phyloP scores from a whole-genome alignment of 2,797 vertebrate species.

The Lindbergichthys nudifrons region DNA sequence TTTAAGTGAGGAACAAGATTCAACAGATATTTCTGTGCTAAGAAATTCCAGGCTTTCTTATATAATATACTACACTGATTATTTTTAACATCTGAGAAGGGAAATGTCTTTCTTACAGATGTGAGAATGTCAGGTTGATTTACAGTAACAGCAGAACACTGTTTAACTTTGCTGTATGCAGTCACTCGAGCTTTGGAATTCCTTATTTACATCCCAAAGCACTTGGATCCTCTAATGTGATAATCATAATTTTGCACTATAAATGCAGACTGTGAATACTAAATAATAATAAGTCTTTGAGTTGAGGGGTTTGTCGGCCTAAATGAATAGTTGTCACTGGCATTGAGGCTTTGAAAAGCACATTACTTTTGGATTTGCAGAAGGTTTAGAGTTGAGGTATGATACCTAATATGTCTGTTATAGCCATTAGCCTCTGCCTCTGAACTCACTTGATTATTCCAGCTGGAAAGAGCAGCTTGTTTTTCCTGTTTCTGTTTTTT shows the following conservation, averaged over 20 bases:
- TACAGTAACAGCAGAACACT: neutral
- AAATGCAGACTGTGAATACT: neutral
- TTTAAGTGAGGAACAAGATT: no score
- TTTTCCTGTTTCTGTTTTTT: slow-evolving; percentile 9
- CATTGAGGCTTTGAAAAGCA: neutral
- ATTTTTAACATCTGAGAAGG: neutral
- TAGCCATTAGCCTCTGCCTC: slow-evolving; percentile 43
- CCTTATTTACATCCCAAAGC: slow-evolving; percentile 15
- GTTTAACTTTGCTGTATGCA: slow-evolving; percentile 11
- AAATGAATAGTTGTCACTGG: neutral
- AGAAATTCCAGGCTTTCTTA: no score
- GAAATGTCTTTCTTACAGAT: neutral
- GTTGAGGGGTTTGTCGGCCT: neutral
- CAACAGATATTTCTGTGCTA: no score
- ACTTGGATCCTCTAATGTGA: slow-evolving; percentile 6
- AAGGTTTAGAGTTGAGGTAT: neutral
- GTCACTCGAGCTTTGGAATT: neutral
- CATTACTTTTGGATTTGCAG: neutral
- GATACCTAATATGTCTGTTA: slow-evolving; percentile 22
- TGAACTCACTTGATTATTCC: slow-evolving; percentile 26
- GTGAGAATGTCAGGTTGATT: neutral
- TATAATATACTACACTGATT: neutral
- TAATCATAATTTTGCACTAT: slow-evolving; percentile 15
- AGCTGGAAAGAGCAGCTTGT: slow-evolving; percentile 54
- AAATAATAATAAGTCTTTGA: neutral